A percentile compares a stretch with the other conserved stretches of the same genome.
Evolutionary conservation across 2,888 invertebrate species (phyloP).

Genomic region (Zaprionus obscuricornis): DNA sequence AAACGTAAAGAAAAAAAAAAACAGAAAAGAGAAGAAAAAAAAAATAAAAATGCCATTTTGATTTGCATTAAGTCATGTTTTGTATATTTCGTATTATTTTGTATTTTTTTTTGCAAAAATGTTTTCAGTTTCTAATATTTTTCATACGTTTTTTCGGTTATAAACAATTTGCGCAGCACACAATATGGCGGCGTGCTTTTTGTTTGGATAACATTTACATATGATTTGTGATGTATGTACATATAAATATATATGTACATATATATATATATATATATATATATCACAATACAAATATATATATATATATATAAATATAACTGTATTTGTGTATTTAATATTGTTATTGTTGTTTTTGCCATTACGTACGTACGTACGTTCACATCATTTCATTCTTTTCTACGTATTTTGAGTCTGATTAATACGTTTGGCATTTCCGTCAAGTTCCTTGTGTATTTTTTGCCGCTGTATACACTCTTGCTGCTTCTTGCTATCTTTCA

Average conservation of each 20-base stretch:
- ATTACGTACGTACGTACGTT: too few relatives aligned
- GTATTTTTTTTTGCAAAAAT: slow-evolving; percentile 35
- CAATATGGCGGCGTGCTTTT: slow-evolving; percentile 56
- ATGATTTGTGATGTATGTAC: slow-evolving; percentile 35
- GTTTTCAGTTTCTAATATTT: slow-evolving; percentile 53
- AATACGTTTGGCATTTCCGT: slow-evolving; percentile 78
- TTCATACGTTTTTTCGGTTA: slow-evolving; percentile 36
- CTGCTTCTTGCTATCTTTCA: slow-evolving; percentile 53
- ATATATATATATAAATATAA: slow-evolving; percentile 14
- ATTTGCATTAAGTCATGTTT: slow-evolving; percentile 72
- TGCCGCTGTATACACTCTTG: slow-evolving; percentile 1
- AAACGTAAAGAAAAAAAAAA: slow-evolving; percentile 12
- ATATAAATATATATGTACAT: slow-evolving; percentile 13
- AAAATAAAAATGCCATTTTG: slow-evolving; percentile 55
- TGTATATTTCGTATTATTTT: slow-evolving; percentile 33
- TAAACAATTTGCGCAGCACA: slow-evolving; percentile 64
- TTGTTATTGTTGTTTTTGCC: slow-evolving; percentile 30
- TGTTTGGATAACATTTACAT: slow-evolving; percentile 66
- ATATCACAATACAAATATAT: slow-evolving; percentile 34
- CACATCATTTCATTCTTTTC: slow-evolving; percentile 67
- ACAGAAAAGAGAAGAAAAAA: slow-evolving; percentile 4
- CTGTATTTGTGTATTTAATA: slow-evolving; percentile 6
- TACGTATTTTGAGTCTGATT: slow-evolving; percentile 66
- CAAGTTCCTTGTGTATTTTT: slow-evolving; percentile 68
- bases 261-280: slow-evolving; percentile 30